A percentile compares a stretch with the other conserved stretches of the same genome.
Conservation (phyloP, 37 sponge, comb jelly and placozoan species). For the Beroe forskalii region DNA sequence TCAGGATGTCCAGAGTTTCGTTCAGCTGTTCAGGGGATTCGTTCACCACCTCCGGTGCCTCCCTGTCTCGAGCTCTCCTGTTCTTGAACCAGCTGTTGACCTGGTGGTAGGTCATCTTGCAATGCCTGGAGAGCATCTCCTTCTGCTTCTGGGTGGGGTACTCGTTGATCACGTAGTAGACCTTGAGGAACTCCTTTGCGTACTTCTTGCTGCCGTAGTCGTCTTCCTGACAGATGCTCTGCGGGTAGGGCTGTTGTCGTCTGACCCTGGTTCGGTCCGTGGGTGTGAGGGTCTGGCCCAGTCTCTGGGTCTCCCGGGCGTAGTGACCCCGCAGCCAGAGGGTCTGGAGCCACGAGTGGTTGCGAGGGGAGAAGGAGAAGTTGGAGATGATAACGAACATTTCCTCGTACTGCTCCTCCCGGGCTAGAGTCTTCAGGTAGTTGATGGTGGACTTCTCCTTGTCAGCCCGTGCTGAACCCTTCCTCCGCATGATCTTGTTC, state of each 20-base stretch:
- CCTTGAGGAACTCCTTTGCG: constrained; percentile 57
- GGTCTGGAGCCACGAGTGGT: constrained; percentile 56
- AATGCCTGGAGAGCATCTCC: constrained; percentile 6
- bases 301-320: constrained; percentile 34
- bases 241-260: constrained; percentile 10
- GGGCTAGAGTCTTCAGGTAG: constrained; percentile 35
- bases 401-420: constrained; percentile 56
- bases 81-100: constrained; percentile 67
- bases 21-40: constrained; percentile 26
- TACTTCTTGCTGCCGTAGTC: not conserved
- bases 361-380: constrained; percentile 29
- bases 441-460: constrained; percentile 56
- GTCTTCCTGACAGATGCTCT: not conserved
- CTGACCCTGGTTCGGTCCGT: not conserved
- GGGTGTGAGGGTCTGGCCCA: not conserved
- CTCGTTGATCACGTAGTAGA: constrained; percentile 64
- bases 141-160: constrained; percentile 29
- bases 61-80: constrained; percentile 61
- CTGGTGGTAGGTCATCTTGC: constrained; percentile 59
- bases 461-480: constrained; percentile 12
- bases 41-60: not conserved
- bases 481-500: constrained; percentile 59
- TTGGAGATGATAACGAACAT: constrained; percentile 53
- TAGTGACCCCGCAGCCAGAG: constrained; percentile 61
- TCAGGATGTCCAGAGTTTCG: constrained; percentile 37